Evolutionary conservation across 2,888 invertebrate species (phyloP), one percentile per base, ranked within the genome.

Genomic region (Horisme vitalbata): DNA sequence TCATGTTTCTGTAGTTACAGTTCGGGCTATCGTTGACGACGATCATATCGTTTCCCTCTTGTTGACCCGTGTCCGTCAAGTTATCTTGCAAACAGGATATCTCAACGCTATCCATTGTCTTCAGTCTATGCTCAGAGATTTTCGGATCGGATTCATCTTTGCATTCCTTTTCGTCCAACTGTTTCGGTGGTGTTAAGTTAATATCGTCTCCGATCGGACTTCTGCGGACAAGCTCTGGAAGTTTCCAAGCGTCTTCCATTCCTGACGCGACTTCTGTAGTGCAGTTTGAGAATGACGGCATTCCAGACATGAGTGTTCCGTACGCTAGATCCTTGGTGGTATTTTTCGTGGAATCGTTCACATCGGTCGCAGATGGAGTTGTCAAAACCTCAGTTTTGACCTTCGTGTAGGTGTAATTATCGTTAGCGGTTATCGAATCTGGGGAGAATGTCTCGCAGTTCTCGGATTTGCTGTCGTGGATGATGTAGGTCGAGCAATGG

Each of bases 51-150:
- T 63, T 58, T 27, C 43, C 63, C 23, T 69, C 67, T 33, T 65
- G 71, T 1, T 60, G 52, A 2, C 55, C 57, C 37, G 54, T 57
- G 10, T 73, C 73, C n/a, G 58, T 48, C 2, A 71, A 54, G 53
- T 74, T 62, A 23, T 86, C 82, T 46, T 75, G 65, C 2, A 87
- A 63, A 41, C 80, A 87, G 12, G 75, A 65, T 51, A 87, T 74
- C 28, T 89, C 88, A 5, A 88, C 67, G 52, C 87, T 89, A 15
- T 88, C 84, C 75, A 87, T 80, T 63, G 78, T 85, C 11, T 77
- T 79, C 1, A 85, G 38, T 12, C 56, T 52, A 3, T 79, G 79
- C 20, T 78, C 70, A 1, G 55, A 36, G n/a, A 53, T 55, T 21
- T 79, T 50, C 24, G 83, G 86, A 38, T 70, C 74, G 8, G 48